A percentile compares a stretch with the other conserved stretches of the same genome.
phyloP scores from a whole-genome alignment of 2,888 invertebrate species.

The Anoncus sp. region DNA sequence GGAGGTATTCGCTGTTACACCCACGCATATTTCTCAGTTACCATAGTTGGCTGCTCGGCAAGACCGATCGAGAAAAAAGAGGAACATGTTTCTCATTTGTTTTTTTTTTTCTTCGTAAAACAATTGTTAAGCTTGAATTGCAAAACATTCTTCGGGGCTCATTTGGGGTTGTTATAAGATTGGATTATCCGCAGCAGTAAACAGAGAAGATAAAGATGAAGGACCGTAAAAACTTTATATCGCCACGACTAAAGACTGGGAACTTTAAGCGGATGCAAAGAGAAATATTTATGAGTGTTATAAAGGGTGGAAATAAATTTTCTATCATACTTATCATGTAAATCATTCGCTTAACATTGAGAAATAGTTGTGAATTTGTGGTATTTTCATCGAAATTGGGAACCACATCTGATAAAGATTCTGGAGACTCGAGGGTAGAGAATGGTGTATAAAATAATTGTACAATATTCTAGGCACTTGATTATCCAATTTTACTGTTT shows the following conservation, averaged over 20 bases:
- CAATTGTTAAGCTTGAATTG: conserved; percentile 1
- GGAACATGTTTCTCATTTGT: not conserved
- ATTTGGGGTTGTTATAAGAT: not conserved
- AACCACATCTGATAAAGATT: no score
- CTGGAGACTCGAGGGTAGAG: no score
- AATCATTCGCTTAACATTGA: not conserved
- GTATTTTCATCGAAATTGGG: not conserved
- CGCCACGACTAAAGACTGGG: not conserved
- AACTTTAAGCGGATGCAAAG: not conserved
- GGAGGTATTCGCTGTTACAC: conserved; percentile 47
- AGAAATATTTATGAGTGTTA: not conserved
- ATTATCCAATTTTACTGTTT: no score
- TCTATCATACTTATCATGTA: not conserved
- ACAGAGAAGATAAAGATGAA: not conserved
- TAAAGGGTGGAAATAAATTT: not conserved
- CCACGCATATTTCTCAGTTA: conserved; percentile 32
- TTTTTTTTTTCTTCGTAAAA: conserved; percentile 1
- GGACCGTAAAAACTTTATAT: not conserved
- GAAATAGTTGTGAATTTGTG: not conserved
- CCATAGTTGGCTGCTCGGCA: conserved; percentile 9
- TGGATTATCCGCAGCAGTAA: conserved; percentile 1
- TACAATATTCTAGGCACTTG: no score
- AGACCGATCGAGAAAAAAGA: not conserved
- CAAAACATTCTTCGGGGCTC: not conserved
- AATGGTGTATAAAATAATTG: no score